A percentile compares a stretch with the other conserved stretches of the same genome.
phyloP scores from a whole-genome alignment of 2,888 invertebrate genomes.

The Azorinus chamasolen region DNA sequence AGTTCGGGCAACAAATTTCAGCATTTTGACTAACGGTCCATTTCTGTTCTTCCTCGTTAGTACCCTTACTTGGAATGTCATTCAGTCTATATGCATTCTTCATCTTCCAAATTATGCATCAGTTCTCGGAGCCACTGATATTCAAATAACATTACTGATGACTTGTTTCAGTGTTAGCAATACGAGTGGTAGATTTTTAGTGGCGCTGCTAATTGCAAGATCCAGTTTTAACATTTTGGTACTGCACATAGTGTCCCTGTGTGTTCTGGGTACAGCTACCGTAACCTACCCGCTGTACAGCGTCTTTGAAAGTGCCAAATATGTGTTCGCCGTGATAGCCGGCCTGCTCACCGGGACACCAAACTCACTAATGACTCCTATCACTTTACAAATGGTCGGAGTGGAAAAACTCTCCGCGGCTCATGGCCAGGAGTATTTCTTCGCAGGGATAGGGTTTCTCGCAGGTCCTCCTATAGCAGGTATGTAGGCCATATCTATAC shows the following conservation, averaged over 20 bases:
- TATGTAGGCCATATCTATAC: conserved; percentile 8
- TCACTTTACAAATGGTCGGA: conserved; percentile 52
- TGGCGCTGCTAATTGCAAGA: conserved; percentile 16
- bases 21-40: conserved; percentile 14
- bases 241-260: conserved; percentile 29
- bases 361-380: conserved; percentile 57
- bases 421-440: conserved; percentile 58
- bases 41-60: conserved; percentile 51
- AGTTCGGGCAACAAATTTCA: neutral
- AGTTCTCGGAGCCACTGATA: conserved; percentile 17
- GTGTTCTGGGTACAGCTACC: conserved; percentile 32
- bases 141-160: conserved; percentile 49
- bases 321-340: conserved; percentile 25
- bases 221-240: conserved; percentile 23
- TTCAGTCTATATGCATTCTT: conserved; percentile 41
- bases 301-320: conserved; percentile 13
- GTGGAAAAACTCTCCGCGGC: conserved; percentile 51
- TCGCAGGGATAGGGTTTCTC: conserved; percentile 52
- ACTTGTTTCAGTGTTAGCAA: conserved; percentile 48
- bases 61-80: conserved; percentile 50
- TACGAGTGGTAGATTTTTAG: conserved; percentile 41
- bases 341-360: conserved; percentile 58
- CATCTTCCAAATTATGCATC: conserved; percentile 55
- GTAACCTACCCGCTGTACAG: conserved; percentile 44
- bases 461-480: conserved; percentile 61